Percentiles rank a stretch among this genome's conserved stretches.
phyloP scores from a whole-genome alignment of 2,888 invertebrate genomes.

The Mellilla xanthometata region DNA sequence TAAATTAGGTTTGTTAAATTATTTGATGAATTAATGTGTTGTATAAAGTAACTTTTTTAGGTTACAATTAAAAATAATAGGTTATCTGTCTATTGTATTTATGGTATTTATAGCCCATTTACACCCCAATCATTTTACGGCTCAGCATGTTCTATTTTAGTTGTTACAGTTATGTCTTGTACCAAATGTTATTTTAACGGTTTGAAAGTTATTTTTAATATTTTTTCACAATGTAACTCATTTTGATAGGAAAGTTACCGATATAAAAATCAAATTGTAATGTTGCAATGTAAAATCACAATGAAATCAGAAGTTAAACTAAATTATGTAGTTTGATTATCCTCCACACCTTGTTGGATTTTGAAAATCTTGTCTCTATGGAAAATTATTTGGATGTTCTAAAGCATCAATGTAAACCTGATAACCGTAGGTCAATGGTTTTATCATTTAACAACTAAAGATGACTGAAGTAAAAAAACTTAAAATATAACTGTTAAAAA shows the following conservation, averaged over 20 bases:
- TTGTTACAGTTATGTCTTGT: too few species aligned
- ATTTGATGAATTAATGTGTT: too few species aligned
- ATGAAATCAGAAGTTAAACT: conserved; percentile 37
- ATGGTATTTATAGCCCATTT: too few species aligned
- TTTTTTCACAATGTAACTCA: too few species aligned
- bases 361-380: not conserved
- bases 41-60: too few species aligned
- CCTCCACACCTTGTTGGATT: not conserved
- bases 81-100: too few species aligned
- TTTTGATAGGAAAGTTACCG: not conserved
- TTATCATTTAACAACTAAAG: conserved; percentile 52
- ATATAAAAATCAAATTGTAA: conserved; percentile 2
- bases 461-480: conserved; percentile 79
- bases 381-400: conserved; percentile 1
- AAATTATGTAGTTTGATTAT: conserved; percentile 5
- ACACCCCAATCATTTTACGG: too few species aligned
- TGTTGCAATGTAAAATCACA: conserved; percentile 61
- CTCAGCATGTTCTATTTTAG: too few species aligned
- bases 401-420: conserved; percentile 1
- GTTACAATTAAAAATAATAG: too few species aligned
- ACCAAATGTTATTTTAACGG: too few species aligned
- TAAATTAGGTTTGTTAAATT: too few species aligned
- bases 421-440: conserved; percentile 33
- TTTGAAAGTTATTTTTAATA: too few species aligned
- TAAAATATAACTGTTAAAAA: conserved; percentile 74